These are phyloP conservation scores for Eulacestoma nigropectus DNA, from an alignment of 2,113 vertebrate species.

Conservation along the genomic window DNA sequence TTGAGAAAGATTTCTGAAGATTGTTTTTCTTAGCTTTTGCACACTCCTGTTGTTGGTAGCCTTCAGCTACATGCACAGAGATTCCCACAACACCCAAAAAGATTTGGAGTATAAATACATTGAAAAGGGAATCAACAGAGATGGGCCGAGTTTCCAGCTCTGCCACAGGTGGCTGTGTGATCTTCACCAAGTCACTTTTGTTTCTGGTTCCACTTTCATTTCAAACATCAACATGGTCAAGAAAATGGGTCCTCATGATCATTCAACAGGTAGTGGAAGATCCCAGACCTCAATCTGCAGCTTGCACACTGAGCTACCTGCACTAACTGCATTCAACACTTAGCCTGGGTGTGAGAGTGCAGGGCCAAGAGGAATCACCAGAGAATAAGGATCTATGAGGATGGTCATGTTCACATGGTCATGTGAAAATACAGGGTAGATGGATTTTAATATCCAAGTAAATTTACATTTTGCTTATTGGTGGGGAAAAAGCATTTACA, in stretches of 20 bases:
- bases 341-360: background rate
- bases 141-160: fast-evolving
- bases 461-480: background rate
- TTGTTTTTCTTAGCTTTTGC: background rate
- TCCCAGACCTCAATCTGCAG: background rate
- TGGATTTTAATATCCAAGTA: background rate
- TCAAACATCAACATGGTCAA: background rate
- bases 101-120: background rate
- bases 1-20: background rate
- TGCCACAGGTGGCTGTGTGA: background rate
- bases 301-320: background rate
- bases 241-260: background rate
- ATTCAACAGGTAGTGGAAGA: background rate
- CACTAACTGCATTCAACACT: background rate
- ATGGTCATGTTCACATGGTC: background rate
- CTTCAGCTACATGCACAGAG: background rate
- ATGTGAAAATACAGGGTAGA: background rate
- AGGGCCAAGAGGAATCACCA: background rate
- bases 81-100: background rate
- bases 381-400: background rate
- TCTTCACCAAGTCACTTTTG: background rate
- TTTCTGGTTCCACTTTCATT: background rate
- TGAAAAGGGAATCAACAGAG: background rate
- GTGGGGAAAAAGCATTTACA: background rate
- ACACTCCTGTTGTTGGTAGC: background rate